A percentile compares a stretch with the other conserved stretches of the same genome.
These are phyloP conservation scores for Mimachlamys varia DNA, from an alignment of 2,888 invertebrate genomes.

Conservation along the genomic window DNA sequence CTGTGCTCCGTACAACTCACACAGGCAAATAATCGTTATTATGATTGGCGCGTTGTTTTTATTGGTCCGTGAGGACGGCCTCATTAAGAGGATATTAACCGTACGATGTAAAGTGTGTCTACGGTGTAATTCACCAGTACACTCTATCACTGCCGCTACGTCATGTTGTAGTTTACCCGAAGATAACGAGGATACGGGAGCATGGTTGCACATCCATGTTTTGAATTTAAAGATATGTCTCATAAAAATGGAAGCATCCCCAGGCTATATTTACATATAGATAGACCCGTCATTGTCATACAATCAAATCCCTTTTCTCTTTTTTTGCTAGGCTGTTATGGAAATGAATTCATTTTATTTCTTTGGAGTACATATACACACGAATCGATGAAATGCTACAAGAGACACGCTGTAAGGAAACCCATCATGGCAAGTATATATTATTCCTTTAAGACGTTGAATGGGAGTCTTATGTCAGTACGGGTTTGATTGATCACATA, in stretches of 20 bases:
- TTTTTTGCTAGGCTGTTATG: neutral
- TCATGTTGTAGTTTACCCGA: neutral
- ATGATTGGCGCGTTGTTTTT: neutral
- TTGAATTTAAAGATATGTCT: slow-evolving; percentile 7
- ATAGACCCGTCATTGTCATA: slow-evolving; percentile 31
- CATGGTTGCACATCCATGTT: neutral
- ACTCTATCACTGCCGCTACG: neutral
- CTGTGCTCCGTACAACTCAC: neutral
- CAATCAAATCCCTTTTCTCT: slow-evolving; percentile 8
- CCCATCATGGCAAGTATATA: neutral
- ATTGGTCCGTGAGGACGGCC: neutral
- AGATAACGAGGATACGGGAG: neutral
- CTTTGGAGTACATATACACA: neutral
- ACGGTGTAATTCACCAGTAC: neutral
- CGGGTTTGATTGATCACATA: slow-evolving; percentile 5
- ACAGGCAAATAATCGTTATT: neutral
- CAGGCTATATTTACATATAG: neutral
- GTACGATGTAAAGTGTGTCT: neutral
- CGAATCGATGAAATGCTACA: neutral
- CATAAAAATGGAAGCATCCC: neutral
- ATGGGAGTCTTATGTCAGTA: neutral
- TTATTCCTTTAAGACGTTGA: neutral
- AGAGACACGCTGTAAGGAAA: neutral
- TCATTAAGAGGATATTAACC: neutral
- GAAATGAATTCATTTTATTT: slow-evolving; percentile 33